Percentiles rank a stretch among this genome's conserved stretches.
Conservation (phyloP, 2,797 vertebrate species). For the Aulostomus chinensis region DNA sequence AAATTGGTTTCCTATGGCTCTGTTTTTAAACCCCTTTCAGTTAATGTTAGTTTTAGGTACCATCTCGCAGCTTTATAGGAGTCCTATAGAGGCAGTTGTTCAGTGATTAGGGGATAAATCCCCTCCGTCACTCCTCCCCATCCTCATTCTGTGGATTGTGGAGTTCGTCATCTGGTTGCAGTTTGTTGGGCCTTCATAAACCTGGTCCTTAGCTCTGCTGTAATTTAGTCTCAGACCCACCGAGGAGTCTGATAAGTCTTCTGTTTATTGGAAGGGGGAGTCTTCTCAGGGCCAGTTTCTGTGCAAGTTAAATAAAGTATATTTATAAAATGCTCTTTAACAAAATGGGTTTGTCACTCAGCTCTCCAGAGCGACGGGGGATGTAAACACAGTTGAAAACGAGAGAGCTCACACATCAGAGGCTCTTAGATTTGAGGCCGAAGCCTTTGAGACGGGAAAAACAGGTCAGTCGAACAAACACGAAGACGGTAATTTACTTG, state of each 20-base stretch:
- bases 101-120: constrained; percentile 20
- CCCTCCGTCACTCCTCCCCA: not conserved
- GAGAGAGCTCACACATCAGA: too few species aligned
- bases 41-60: constrained; percentile 38
- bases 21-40: constrained; percentile 42
- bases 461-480: too few species aligned
- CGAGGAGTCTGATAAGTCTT: constrained; percentile 3
- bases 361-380: too few species aligned
- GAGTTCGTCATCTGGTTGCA: constrained; percentile 43
- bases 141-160: constrained; percentile 7
- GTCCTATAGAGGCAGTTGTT: constrained; percentile 22
- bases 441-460: too few species aligned
- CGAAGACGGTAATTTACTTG: too few species aligned
- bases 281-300: too few species aligned
- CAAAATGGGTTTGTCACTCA: too few species aligned
- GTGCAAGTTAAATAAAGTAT: too few species aligned
- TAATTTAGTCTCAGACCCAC: constrained; percentile 9
- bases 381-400: too few species aligned
- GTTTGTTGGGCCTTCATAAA: constrained; percentile 30
- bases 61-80: constrained; percentile 24
- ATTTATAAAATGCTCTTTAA: too few species aligned
- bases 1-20: constrained; percentile 46
- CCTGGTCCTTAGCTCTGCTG: constrained; percentile 1
- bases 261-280: constrained; percentile 10
- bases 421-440: too few species aligned